Conservation (phyloP, 2,113 vertebrate species). For the Numenius arquata region DNA sequence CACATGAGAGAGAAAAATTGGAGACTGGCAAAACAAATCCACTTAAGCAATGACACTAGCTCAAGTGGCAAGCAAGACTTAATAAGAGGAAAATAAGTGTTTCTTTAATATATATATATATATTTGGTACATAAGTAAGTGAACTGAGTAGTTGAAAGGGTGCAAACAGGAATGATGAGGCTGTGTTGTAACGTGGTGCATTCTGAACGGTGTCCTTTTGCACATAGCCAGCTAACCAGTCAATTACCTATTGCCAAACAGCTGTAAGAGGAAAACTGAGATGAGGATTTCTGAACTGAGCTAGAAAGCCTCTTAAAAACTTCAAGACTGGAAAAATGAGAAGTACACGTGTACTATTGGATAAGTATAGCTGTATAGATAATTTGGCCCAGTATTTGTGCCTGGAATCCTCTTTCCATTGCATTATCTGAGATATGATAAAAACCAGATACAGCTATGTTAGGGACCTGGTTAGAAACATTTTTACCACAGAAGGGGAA, state of each 20-base stretch:
- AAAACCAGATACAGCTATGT: background rate
- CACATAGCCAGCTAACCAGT: accelerated
- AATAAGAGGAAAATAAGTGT: background rate
- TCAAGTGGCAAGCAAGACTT: background rate
- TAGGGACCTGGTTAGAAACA: background rate
- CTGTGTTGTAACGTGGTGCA: accelerated
- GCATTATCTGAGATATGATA: background rate
- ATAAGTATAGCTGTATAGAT: background rate
- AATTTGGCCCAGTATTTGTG: background rate
- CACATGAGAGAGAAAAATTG: background rate
- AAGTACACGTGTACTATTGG: background rate
- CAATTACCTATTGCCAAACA: background rate
- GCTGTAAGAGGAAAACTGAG: background rate
- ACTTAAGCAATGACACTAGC: accelerated
- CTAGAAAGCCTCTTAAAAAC: background rate
- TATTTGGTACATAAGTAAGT: background rate
- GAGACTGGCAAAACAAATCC: background rate
- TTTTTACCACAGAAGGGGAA: background rate
- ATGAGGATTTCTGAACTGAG: background rate
- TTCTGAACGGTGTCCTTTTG: background rate
- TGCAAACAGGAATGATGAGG: background rate
- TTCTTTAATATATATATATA: background rate
- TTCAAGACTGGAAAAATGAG: background rate
- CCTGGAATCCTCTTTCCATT: background rate
- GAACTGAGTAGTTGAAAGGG: background rate